Conservation (phyloP, 2,113 vertebrate species). For the Thunnus thynnus region DNA sequence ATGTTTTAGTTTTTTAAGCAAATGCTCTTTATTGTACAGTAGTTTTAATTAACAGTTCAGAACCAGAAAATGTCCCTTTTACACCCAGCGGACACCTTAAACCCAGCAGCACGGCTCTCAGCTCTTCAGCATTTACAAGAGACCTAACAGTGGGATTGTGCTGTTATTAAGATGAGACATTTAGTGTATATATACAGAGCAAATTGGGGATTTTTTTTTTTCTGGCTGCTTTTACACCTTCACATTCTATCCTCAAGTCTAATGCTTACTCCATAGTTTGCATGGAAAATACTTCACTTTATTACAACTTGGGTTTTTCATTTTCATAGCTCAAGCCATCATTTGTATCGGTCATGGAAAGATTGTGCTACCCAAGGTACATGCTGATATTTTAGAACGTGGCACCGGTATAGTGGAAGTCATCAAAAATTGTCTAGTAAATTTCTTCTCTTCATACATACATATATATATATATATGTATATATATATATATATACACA, state of each 20-base stretch:
- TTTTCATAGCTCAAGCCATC: no score
- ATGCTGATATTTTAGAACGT: no score
- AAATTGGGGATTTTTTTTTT: background rate
- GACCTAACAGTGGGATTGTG: background rate
- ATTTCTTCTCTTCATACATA: no score
- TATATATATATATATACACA: no score
- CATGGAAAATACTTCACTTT: background rate
- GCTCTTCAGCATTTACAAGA: constrained; percentile 16
- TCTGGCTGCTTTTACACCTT: background rate
- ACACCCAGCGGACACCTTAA: constrained; percentile 11
- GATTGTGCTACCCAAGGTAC: no score
- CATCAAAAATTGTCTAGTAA: no score
- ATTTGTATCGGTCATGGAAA: no score
- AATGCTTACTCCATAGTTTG: background rate
- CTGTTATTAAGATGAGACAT: constrained; percentile 34
- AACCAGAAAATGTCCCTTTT: background rate
- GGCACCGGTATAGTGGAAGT: no score
- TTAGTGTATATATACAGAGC: background rate
- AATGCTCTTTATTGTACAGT: constrained; percentile 24
- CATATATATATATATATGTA: no score
- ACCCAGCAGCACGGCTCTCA: constrained; percentile 3
- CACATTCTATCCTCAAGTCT: background rate
- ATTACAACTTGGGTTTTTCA: no score
- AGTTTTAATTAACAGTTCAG: background rate
- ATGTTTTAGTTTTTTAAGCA: constrained; percentile 24